Conservation (phyloP, 2,113 vertebrate genomes). For the Theristicus caerulescens region DNA sequence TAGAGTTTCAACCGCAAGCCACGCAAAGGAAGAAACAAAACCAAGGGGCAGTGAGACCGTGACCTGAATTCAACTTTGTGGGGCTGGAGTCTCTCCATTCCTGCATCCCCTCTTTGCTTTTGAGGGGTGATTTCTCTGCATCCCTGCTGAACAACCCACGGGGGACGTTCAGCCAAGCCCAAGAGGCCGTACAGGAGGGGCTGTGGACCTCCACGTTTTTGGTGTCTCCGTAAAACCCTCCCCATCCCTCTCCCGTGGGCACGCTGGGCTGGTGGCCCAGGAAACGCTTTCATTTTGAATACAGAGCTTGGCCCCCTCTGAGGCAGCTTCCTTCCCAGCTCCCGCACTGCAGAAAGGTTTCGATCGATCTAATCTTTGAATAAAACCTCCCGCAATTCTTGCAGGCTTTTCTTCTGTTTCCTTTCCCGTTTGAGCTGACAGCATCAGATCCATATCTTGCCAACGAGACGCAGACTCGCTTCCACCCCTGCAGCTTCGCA, state of each 20-base stretch:
- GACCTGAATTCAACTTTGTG: constrained; percentile 44
- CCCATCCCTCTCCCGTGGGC: accelerated
- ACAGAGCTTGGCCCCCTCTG: neutral
- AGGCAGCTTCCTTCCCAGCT: neutral
- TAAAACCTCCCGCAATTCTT: neutral
- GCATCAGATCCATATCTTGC: neutral
- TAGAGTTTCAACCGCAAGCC: neutral
- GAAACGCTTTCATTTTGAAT: neutral
- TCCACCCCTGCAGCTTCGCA: neutral
- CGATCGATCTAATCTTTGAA: neutral
- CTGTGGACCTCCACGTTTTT: accelerated
- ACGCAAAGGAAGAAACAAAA: neutral
- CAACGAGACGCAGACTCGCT: neutral
- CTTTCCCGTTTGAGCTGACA: neutral
- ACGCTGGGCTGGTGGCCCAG: neutral
- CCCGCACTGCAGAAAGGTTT: neutral
- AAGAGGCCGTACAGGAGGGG: accelerated
- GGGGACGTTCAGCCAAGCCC: neutral
- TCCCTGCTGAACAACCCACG: accelerated
- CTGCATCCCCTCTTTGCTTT: accelerated
- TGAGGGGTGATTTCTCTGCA: neutral
- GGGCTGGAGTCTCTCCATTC: neutral
- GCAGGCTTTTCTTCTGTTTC: neutral
- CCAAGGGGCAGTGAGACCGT: neutral
- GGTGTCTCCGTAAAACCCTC: neutral